Percentiles rank a stretch among this genome's conserved stretches.
Conservation (phyloP, 2,888 invertebrate genomes). For the Microctonus brassicae region DNA sequence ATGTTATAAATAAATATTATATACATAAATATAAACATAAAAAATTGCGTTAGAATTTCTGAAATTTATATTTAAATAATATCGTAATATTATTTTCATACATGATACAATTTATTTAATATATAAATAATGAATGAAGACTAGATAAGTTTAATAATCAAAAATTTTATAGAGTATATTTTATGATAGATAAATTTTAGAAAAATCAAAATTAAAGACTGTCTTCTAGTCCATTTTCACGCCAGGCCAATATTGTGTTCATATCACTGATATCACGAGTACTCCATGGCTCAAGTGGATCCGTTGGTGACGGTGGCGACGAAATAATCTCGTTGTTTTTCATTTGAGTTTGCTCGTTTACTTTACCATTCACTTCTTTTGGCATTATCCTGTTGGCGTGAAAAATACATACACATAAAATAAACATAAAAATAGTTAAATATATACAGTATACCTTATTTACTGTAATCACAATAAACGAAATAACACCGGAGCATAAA, state of each 20-base stretch:
- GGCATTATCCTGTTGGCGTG: constrained; percentile 71
- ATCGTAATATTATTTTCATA: background rate
- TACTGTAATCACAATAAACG: constrained; percentile 19
- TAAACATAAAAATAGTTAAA: constrained; percentile 3
- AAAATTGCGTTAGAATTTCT: constrained; percentile 18
- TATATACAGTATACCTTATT: constrained; percentile 1
- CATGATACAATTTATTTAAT: background rate
- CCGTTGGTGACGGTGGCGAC: constrained; percentile 71
- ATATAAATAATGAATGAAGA: background rate
- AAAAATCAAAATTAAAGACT: constrained; percentile 66
- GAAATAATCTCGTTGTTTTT: constrained; percentile 45
- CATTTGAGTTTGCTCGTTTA: constrained; percentile 25
- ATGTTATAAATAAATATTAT: constrained; percentile 12
- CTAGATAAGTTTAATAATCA: background rate
- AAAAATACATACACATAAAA: constrained; percentile 34
- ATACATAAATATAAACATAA: constrained; percentile 11
- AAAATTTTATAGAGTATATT: background rate
- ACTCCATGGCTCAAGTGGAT: constrained; percentile 82
- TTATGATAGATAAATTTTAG: constrained; percentile 27
- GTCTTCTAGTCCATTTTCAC: constrained; percentile 71
- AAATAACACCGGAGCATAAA: constrained; percentile 17
- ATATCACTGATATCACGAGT: constrained; percentile 79
- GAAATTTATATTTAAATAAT: constrained; percentile 21
- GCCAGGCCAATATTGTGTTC: constrained; percentile 79
- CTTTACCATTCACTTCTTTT: constrained; percentile 49